phyloP scores from a whole-genome alignment of 1,140 invertebrate genomes.

The Drosophila nigrodunni region DNA sequence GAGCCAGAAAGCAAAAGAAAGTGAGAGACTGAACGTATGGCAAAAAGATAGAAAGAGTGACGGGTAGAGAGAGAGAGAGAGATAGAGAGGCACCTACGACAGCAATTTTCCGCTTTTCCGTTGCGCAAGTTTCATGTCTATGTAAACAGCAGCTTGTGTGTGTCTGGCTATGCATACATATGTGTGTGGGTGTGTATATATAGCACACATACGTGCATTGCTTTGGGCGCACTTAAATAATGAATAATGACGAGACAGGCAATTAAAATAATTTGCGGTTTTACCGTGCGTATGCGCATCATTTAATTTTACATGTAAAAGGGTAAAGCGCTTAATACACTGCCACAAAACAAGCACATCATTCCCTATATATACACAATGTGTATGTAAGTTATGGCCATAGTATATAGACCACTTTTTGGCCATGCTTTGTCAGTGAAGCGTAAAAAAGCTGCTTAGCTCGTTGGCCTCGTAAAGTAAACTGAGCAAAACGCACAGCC shows the following conservation, averaged over 20 bases:
- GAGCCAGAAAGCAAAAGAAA: neutral
- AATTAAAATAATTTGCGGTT: slow-evolving; percentile 85
- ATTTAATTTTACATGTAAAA: slow-evolving; percentile 84
- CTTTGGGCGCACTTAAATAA: slow-evolving; percentile 83
- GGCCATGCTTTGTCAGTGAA: slow-evolving; percentile 13
- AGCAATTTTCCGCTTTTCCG: slow-evolving; percentile 75
- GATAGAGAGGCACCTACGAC: slow-evolving; percentile 28
- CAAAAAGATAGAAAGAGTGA: slow-evolving; percentile 2
- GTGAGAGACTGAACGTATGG: neutral
- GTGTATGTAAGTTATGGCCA: neutral
- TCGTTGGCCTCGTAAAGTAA: slow-evolving; percentile 23
- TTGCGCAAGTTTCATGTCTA: slow-evolving; percentile 78
- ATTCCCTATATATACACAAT: neutral
- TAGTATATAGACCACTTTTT: slow-evolving; percentile 29
- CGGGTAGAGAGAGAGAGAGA: neutral
- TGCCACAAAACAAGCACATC: slow-evolving; percentile 44
- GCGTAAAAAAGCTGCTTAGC: slow-evolving; percentile 34
- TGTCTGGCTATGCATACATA: slow-evolving; percentile 58
- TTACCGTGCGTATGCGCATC: slow-evolving; percentile 84
- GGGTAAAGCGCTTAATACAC: slow-evolving; percentile 81
- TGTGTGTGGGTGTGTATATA: slow-evolving; percentile 10
- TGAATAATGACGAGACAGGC: slow-evolving; percentile 85
- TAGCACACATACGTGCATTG: slow-evolving; percentile 39
- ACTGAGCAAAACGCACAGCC: slow-evolving; percentile 34
- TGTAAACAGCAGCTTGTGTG: slow-evolving; percentile 79